Conservation (phyloP, 2,888 invertebrate genomes). For the Dicranocentrus wangi region DNA sequence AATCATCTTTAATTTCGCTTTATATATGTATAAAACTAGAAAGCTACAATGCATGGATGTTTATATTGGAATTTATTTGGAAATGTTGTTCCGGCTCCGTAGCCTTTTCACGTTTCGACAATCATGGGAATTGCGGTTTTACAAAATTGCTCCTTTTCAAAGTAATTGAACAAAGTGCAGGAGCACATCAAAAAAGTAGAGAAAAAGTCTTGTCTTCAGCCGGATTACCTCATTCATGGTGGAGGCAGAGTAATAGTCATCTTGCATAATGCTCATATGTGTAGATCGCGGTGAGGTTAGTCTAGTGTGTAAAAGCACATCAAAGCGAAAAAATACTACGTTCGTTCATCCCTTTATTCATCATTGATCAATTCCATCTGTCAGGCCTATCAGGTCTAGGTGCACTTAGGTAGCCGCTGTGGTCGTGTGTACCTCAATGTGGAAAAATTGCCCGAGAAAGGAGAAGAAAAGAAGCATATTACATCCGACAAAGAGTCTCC, state of each 20-base stretch:
- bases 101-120: constrained; percentile 15
- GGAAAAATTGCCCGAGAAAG: not conserved
- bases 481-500: not conserved
- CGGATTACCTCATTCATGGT: not conserved
- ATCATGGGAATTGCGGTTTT: constrained; percentile 37
- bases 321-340: not conserved
- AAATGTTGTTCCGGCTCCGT: no score
- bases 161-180: constrained; percentile 39
- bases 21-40: no score
- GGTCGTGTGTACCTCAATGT: no score
- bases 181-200: constrained; percentile 20
- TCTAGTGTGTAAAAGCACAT: not conserved
- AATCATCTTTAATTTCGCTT: no score
- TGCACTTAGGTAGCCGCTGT: not conserved
- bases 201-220: not conserved
- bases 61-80: not conserved
- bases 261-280: not conserved
- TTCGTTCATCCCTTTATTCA: not conserved
- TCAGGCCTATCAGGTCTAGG: not conserved
- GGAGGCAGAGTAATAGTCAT: not conserved
- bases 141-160: constrained; percentile 27
- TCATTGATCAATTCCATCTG: constrained; percentile 21
- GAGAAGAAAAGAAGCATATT: not conserved
- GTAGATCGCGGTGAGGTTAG: no score
- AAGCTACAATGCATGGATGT: no score